Evolutionary conservation across 2,888 invertebrate genomes (phyloP).

Genomic region (Alloscopus bannaensis): DNA sequence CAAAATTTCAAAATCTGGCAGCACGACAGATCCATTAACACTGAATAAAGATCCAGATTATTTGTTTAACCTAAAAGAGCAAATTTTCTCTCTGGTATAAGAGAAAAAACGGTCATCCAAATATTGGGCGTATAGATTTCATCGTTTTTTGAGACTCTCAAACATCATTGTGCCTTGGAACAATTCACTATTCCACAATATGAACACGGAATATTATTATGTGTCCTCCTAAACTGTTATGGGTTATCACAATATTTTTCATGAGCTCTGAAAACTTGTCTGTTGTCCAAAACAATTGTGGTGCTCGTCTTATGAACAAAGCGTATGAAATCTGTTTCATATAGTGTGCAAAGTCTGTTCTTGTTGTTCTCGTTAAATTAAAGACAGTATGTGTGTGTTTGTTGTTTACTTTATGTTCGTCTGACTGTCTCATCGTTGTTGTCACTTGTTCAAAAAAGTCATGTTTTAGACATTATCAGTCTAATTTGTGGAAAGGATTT

Average conservation of each 20-base stretch:
- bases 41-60: neutral
- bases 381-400: neutral
- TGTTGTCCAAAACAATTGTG: conserved; percentile 38
- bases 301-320: conserved; percentile 10
- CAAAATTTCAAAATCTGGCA: conserved; percentile 27
- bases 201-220: neutral
- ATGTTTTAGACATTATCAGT: neutral
- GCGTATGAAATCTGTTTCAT: too few species aligned
- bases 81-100: neutral
- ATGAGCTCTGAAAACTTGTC: conserved; percentile 41
- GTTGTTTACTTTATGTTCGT: neutral
- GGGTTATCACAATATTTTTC: conserved; percentile 50
- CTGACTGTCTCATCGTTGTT: neutral
- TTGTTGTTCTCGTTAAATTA: neutral
- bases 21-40: conserved; percentile 9
- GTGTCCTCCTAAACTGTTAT: conserved; percentile 8
- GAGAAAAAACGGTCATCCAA: conserved; percentile 35
- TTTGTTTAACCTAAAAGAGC: conserved; percentile 17
- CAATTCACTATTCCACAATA: neutral
- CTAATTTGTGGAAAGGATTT: neutral
- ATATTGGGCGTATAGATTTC: neutral
- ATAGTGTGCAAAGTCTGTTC: neutral
- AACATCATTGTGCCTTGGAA: neutral
- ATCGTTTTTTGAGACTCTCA: neutral
- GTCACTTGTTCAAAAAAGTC: neutral